A percentile compares a stretch with the other conserved stretches of the same genome.
phyloP scores from a whole-genome alignment of 2,113 vertebrate genomes.

The Baryphthengus martii region DNA sequence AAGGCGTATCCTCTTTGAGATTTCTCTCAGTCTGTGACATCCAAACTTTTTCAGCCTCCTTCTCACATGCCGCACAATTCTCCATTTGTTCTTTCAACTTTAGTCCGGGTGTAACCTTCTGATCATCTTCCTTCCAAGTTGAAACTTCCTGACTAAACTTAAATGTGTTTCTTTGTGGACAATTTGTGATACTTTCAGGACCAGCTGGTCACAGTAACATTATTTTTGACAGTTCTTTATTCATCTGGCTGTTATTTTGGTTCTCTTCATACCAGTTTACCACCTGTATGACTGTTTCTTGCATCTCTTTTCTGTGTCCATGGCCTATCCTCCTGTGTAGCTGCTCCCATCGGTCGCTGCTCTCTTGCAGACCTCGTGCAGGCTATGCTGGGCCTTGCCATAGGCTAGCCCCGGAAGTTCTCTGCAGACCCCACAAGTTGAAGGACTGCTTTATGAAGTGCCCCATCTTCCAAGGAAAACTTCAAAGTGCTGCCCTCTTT shows the following conservation, averaged over 20 bases:
- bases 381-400: not conserved
- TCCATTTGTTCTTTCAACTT: not conserved
- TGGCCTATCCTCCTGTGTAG: rapidly evolving
- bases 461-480: not conserved
- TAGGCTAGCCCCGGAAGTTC: not conserved
- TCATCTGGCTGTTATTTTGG: not conserved
- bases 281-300: not conserved
- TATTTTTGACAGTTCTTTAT: not conserved
- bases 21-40: not conserved
- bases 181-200: not conserved
- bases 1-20: not conserved
- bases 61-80: rapidly evolving
- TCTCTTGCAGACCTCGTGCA: not conserved
- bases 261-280: not conserved
- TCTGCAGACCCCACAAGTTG: not conserved
- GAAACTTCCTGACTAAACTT: not conserved
- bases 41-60: not conserved
- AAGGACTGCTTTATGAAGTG: not conserved
- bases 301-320: not conserved
- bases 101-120: not conserved
- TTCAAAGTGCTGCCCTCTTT: rapidly evolving
- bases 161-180: not conserved
- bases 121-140: not conserved
- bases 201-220: not conserved
- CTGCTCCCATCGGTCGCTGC: rapidly evolving